Conservation (phyloP, 1,140 invertebrate genomes). For the Bombus sibiricus region DNA sequence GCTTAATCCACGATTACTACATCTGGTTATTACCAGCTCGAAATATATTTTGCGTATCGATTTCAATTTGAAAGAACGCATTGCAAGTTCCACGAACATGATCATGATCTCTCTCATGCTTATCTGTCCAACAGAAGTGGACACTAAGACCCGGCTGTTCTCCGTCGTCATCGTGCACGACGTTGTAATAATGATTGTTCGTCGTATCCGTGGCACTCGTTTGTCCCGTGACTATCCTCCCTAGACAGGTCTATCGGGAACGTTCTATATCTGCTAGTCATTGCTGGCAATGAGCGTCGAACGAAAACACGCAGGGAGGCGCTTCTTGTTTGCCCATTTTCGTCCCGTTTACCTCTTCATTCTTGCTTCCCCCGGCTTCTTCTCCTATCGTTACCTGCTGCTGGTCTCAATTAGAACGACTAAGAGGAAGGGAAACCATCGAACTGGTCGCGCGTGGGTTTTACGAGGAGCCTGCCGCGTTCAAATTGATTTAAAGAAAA, state of each 20-base stretch:
- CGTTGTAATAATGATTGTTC: constrained; percentile 65
- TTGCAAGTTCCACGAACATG: neutral
- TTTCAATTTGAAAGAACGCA: neutral
- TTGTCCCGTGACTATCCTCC: constrained; percentile 15
- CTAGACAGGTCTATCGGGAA: constrained; percentile 4
- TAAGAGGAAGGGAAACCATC: neutral
- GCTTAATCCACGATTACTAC: neutral
- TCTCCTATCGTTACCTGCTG: constrained; percentile 27
- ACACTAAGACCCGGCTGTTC: neutral
- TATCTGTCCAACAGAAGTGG: neutral
- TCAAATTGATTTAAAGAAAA: constrained; percentile 48
- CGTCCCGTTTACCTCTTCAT: constrained; percentile 65
- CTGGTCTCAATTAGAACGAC: constrained; percentile 48
- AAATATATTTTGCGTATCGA: neutral
- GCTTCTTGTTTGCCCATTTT: constrained; percentile 69
- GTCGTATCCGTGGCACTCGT: constrained; percentile 64
- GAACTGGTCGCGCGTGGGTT: constrained; percentile 27
- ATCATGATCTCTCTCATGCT: neutral
- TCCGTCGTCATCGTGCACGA: constrained; percentile 31
- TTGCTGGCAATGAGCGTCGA: constrained; percentile 66
- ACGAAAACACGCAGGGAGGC: constrained; percentile 46
- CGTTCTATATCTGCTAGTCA: constrained; percentile 70
- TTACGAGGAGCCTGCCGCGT: constrained; percentile 9
- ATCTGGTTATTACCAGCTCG: neutral
- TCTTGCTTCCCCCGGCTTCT: constrained; percentile 37